Base-by-base conservation (phyloP, 2,888 invertebrate genomes). In the Eupeodes luniger region DNA sequence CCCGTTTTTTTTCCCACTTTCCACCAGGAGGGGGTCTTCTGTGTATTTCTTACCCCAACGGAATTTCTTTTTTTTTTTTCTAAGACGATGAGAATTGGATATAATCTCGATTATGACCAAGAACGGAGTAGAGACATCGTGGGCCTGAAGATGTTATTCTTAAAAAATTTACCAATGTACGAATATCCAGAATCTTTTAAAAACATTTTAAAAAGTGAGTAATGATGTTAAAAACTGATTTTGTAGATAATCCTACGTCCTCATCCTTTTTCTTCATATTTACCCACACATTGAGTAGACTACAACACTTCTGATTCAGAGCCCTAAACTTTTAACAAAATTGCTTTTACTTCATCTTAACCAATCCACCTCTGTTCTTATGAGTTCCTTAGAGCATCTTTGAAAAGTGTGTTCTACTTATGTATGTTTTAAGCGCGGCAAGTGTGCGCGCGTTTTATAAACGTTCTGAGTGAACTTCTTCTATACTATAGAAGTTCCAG, bases 371-470 rank as follows among this genome's bases (percentile, higher is more conserved):
- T 4, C 27, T 66, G 66, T 9, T 14, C 6, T 12, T 5, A 51
- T 53, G 4, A 0, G 47, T 44, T 19, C 57, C 27, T 27, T 12
- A 34, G 55, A 53, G 55, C 14, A 34, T 72, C 5, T 14, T 27
- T 55, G 6, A 72, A 64, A 74, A 78, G 72, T 84, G 77, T 88
- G 88, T 88, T 88, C 88, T 74, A 88, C 85, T 88, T 88, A 78
- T 72, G 82, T 79, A 40, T 69, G 88, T 81, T 74, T n/a, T 75
- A 16, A 82, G 74, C 74, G 74, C 57, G 80, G 74, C 57, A 72
- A 44, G 47, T n/a, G 74, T 66, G 81, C 77, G 81, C 77, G 77
- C 84, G 44, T 80, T 36, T 36, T 87, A 72, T 87, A 72, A 77
- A 81, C 61, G 72, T 81, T 84, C 84, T 55, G 34, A 40, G 47